Evolutionary conservation across 2,888 invertebrate genomes (phyloP).

Genomic region (Carabus problematicus): DNA sequence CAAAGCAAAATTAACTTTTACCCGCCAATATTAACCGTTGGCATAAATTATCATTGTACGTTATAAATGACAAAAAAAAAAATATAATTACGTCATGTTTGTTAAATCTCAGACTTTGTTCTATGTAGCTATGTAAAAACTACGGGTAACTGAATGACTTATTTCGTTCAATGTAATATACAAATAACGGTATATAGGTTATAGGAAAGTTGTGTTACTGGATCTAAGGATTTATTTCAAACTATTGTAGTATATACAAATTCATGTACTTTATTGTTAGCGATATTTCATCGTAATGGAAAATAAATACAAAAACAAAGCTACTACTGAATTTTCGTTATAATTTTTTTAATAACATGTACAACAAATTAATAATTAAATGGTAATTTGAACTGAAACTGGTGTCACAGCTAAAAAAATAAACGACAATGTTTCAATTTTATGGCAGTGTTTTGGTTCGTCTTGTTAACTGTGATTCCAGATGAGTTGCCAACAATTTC

Average conservation of each 20-base stretch:
- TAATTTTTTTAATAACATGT: constrained; percentile 36
- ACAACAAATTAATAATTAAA: constrained; percentile 29
- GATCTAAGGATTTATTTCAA: neutral
- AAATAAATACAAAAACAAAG: constrained; percentile 35
- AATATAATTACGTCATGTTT: neutral
- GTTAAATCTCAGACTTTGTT: too few relatives aligned
- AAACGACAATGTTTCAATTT: constrained; percentile 15
- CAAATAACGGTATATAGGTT: too few relatives aligned
- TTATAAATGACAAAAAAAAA: neutral
- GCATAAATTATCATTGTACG: neutral
- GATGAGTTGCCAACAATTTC: constrained; percentile 17
- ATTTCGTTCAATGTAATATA: too few relatives aligned
- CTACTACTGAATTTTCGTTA: constrained; percentile 29
- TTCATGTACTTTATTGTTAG: constrained; percentile 4
- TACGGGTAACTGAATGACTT: too few relatives aligned
- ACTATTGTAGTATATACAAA: constrained; percentile 10
- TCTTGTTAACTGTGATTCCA: constrained; percentile 32
- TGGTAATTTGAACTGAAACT: constrained; percentile 31
- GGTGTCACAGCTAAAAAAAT: constrained; percentile 27
- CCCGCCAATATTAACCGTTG: constrained; percentile 31
- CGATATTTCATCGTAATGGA: constrained; percentile 19
- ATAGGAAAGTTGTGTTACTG: neutral
- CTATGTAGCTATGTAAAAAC: too few relatives aligned
- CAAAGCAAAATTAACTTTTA: constrained; percentile 24
- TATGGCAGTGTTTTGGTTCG: constrained; percentile 33